Evolutionary conservation across 2,888 invertebrate species (phyloP).

Genomic region (Cataglyphis albicans): DNA sequence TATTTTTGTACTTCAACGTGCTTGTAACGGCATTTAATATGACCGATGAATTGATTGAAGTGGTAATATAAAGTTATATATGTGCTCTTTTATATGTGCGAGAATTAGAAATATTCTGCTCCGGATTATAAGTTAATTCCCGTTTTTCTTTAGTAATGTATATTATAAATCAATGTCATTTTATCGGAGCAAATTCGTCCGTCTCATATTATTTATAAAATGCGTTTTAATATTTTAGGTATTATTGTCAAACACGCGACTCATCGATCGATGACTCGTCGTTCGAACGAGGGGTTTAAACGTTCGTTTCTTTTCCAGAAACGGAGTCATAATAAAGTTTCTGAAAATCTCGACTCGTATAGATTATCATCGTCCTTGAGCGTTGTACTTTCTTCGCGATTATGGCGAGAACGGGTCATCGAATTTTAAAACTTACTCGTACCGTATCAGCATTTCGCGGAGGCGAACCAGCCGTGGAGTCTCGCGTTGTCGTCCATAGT

Average conservation of each 20-base stretch:
- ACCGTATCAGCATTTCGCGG: conserved; percentile 33
- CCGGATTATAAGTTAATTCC: neutral
- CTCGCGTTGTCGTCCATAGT: neutral
- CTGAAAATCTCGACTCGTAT: neutral
- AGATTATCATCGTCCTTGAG: conserved; percentile 75
- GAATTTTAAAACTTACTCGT: conserved; percentile 54
- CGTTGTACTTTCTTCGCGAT: conserved; percentile 75
- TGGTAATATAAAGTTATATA: neutral
- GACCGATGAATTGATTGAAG: neutral
- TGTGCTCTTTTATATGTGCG: neutral
- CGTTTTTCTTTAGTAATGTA: neutral
- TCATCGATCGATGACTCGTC: conserved; percentile 26
- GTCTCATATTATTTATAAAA: neutral
- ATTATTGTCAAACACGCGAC: conserved; percentile 1
- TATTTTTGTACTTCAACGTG: neutral
- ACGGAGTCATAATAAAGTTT: neutral
- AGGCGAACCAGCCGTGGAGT: conserved; percentile 16
- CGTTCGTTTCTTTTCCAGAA: neutral
- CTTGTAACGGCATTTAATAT: neutral
- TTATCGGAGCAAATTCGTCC: neutral
- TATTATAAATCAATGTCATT: neutral
- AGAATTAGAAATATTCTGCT: neutral
- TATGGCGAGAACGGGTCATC: conserved; percentile 59
- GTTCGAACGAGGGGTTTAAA: neutral
- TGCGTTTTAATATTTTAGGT: neutral